Percentiles rank a stretch among this genome's conserved stretches.
These are phyloP conservation scores for Apostichopus californicus DNA, from an alignment of 35 echinoderm and acorn worm species.

Conservation along the genomic window DNA sequence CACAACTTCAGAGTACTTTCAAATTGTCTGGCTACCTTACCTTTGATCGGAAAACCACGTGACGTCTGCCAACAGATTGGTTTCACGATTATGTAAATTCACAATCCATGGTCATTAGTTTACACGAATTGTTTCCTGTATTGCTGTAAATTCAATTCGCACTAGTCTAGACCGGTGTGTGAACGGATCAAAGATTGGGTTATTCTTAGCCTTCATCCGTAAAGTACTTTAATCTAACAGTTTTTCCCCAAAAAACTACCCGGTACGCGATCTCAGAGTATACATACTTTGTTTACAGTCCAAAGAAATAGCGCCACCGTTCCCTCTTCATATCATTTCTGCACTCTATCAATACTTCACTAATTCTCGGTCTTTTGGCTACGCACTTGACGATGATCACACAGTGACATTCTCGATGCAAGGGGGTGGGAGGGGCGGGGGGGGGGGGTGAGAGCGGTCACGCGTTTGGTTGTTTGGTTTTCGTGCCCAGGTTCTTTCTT, in stretches of 20 bases:
- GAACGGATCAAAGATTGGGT: not conserved
- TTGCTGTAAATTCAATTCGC: conserved; percentile 42
- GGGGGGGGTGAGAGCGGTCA: no score
- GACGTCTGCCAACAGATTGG: not conserved
- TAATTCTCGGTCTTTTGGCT: no score
- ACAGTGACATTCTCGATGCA: no score
- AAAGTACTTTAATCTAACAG: not conserved
- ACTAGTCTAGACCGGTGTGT: conserved; percentile 3
- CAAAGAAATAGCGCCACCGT: no score
- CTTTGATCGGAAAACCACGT: conserved; percentile 31
- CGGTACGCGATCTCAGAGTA: no score
- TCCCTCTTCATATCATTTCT: no score
- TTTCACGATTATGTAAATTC: not conserved
- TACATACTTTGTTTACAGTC: no score
- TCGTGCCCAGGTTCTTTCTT: no score
- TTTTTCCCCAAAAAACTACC: not conserved
- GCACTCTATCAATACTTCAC: no score
- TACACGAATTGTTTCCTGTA: conserved; percentile 34
- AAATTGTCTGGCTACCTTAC: not conserved
- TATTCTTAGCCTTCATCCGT: not conserved
- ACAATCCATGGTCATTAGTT: not conserved
- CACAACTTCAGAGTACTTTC: conserved; percentile 38
- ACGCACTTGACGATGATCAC: no score
- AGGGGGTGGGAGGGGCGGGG: no score
- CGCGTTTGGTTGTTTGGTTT: no score